Evolutionary conservation across 2,888 invertebrate genomes (phyloP).

Genomic region (Eupelmus urozonus): DNA sequence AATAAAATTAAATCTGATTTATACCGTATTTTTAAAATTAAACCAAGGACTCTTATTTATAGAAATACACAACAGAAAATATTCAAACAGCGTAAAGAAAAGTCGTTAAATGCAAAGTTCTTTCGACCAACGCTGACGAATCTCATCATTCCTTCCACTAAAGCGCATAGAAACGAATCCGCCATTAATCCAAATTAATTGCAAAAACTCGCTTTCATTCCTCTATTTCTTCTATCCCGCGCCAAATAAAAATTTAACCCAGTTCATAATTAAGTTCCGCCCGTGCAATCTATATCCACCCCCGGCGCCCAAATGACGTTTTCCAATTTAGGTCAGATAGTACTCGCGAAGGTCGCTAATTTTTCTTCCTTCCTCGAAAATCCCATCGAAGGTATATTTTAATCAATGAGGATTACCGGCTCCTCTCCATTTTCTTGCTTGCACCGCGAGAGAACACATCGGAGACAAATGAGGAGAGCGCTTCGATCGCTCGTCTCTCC

Average conservation of each 20-base stretch:
- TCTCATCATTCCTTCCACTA: too few species aligned
- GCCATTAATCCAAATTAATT: not conserved
- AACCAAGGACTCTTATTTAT: too few species aligned
- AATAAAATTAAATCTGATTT: too few species aligned
- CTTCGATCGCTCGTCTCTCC: not conserved
- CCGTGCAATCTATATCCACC: not conserved
- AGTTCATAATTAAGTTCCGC: slow-evolving; percentile 21
- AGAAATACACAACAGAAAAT: too few species aligned
- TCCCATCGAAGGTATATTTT: slow-evolving; percentile 26
- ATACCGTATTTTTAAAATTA: too few species aligned
- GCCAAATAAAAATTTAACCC: slow-evolving; percentile 20
- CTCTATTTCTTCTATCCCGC: not conserved
- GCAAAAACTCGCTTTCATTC: not conserved
- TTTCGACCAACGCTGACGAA: too few species aligned
- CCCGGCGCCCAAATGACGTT: not conserved
- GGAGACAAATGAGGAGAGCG: not conserved
- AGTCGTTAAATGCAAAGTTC: too few species aligned
- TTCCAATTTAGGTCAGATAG: not conserved
- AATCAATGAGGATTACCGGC: slow-evolving; percentile 12
- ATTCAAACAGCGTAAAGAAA: too few species aligned
- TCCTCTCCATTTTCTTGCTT: not conserved
- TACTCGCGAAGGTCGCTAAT: not conserved
- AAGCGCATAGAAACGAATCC: too few species aligned
- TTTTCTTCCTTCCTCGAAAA: slow-evolving; percentile 9
- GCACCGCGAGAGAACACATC: not conserved